A percentile compares a stretch with the other conserved stretches of the same genome.
Conservation (phyloP, 1,140 invertebrate species). For the Triops cancriformis region DNA sequence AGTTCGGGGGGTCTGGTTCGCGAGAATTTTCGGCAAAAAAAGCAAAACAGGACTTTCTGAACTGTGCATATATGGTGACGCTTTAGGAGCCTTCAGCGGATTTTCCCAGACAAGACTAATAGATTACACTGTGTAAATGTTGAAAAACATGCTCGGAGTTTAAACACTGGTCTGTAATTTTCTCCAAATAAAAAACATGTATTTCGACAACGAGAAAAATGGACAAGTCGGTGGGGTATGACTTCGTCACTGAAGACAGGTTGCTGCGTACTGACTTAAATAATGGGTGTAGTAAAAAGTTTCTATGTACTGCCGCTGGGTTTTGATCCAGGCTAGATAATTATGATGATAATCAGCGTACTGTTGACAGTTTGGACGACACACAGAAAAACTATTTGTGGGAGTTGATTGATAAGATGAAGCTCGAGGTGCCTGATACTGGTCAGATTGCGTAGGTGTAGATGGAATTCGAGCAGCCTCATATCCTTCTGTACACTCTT, state of each 20-base stretch:
- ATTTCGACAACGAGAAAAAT: no score
- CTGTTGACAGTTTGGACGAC: not conserved
- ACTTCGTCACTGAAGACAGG: not conserved
- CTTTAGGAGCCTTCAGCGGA: not conserved
- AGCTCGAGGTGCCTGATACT: not conserved
- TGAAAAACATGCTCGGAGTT: not conserved
- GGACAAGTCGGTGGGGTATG: no score
- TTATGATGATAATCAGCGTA: not conserved
- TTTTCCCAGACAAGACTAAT: not conserved
- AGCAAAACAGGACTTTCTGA: not conserved
- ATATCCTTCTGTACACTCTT: not conserved
- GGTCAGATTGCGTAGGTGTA: not conserved
- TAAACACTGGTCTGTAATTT: not conserved
- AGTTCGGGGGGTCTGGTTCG: not conserved
- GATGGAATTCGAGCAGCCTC: not conserved
- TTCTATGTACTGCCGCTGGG: constrained; percentile 8
- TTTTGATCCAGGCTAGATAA: not conserved
- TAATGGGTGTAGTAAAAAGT: not conserved
- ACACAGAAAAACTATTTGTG: not conserved
- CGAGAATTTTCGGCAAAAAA: not conserved
- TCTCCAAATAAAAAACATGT: no score
- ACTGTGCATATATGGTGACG: not conserved
- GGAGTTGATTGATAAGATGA: not conserved
- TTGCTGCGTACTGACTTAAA: not conserved
- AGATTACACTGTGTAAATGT: not conserved